These are phyloP conservation scores for Guaruba guarouba DNA, from an alignment of 2,113 vertebrate genomes.

Conservation along the genomic window DNA sequence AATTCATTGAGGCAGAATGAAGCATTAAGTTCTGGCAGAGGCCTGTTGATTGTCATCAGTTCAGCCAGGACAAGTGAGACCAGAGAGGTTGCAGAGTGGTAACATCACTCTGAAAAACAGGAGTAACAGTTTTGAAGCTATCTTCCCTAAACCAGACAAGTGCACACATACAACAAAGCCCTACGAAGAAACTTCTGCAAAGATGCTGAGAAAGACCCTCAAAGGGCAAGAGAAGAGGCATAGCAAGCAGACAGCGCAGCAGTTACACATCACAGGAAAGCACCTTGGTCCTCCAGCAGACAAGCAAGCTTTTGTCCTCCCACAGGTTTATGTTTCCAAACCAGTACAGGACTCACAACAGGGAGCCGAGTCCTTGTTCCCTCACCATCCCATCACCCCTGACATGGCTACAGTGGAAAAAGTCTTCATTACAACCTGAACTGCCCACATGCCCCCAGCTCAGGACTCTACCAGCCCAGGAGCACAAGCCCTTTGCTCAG, in stretches of 20 bases:
- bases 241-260: not conserved
- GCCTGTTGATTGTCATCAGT: not conserved
- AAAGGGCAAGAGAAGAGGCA: not conserved
- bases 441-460: rapidly evolving
- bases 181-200: not conserved
- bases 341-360: not conserved
- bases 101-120: not conserved
- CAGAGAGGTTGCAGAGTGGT: not conserved
- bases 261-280: not conserved
- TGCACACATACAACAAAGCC: not conserved
- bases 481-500: rapidly evolving
- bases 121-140: not conserved
- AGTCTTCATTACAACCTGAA: rapidly evolving
- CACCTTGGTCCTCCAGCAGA: not conserved
- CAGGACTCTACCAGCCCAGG: rapidly evolving
- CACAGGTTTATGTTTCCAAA: not conserved
- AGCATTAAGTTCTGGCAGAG: not conserved
- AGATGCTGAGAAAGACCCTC: not conserved
- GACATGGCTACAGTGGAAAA: not conserved
- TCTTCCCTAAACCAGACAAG: not conserved
- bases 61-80: not conserved
- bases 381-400: not conserved
- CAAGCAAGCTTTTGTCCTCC: not conserved
- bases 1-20: not conserved
- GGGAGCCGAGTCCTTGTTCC: not conserved